These are phyloP conservation scores for Barnardius zonarius DNA, from an alignment of 2,113 vertebrate species.

Conservation along the genomic window DNA sequence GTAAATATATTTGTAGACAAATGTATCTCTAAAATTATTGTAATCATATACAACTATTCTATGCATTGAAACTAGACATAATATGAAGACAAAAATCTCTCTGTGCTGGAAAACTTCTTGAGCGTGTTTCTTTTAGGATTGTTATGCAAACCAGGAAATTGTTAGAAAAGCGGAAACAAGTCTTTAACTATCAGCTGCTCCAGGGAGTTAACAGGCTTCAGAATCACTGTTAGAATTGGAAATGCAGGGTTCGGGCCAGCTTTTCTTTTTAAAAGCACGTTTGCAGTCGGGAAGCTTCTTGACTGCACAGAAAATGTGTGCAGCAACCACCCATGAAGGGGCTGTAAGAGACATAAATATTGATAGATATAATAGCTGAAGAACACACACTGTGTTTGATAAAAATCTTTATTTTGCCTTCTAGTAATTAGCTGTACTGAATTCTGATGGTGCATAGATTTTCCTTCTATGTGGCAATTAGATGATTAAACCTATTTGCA, in stretches of 20 bases:
- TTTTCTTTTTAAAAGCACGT: not conserved
- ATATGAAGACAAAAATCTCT: not conserved
- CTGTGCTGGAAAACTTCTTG: slow-evolving; percentile 28
- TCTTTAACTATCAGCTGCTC: slow-evolving; percentile 63
- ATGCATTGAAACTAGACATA: not conserved
- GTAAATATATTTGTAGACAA: slow-evolving; percentile 34
- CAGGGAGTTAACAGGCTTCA: slow-evolving; percentile 53
- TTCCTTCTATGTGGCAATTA: slow-evolving; percentile 16
- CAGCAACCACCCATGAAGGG: slow-evolving; percentile 22
- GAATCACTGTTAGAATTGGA: slow-evolving; percentile 16
- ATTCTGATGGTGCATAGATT: not conserved
- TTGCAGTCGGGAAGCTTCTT: not conserved
- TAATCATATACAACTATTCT: slow-evolving; percentile 11
- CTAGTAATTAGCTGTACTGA: not conserved
- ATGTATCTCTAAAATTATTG: not conserved
- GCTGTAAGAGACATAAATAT: slow-evolving; percentile 31
- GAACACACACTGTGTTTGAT: not conserved
- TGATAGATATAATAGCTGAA: not conserved
- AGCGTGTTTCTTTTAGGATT: slow-evolving; percentile 50
- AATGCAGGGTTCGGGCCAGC: not conserved
- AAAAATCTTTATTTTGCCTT: slow-evolving; percentile 38
- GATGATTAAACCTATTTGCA: slow-evolving; percentile 42
- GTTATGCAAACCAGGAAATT: slow-evolving; percentile 62
- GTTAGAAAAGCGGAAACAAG: slow-evolving; percentile 56
- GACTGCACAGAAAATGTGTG: not conserved